A percentile compares a stretch with the other conserved stretches of the same genome.
Conservation (phyloP, 2,888 invertebrate genomes). For the Leptinotarsa juncta region DNA sequence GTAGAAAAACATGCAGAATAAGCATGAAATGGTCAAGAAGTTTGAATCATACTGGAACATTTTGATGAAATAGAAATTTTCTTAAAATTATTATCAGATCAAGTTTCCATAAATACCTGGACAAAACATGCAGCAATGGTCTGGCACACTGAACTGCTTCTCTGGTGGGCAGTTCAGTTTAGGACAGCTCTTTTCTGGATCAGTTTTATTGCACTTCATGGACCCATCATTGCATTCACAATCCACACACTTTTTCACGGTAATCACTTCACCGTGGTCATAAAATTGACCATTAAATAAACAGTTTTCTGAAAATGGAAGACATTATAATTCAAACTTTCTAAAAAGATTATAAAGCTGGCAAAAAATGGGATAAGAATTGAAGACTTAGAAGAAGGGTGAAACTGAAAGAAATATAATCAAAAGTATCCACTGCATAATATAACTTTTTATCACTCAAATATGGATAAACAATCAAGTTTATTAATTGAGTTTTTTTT, state of each 20-base stretch:
- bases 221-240: conserved; percentile 87
- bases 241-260: conserved; percentile 81
- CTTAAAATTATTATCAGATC: background rate
- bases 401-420: too few relatives aligned
- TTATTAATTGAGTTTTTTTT: too few relatives aligned
- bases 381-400: too few relatives aligned
- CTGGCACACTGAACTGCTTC: conserved; percentile 84
- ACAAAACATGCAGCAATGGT: conserved; percentile 91
- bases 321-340: background rate
- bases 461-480: too few relatives aligned
- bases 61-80: too few relatives aligned
- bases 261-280: conserved; percentile 84
- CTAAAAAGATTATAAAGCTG: too few relatives aligned
- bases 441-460: too few relatives aligned
- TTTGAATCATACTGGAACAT: too few relatives aligned
- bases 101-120: conserved; percentile 71
- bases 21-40: background rate
- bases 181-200: conserved; percentile 82
- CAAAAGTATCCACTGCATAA: too few relatives aligned
- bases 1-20: background rate
- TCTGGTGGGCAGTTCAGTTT: conserved; percentile 80
- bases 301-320: conserved; percentile 57
- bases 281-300: conserved; percentile 66
- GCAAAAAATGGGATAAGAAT: too few relatives aligned
- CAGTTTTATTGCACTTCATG: conserved; percentile 80